A percentile compares a stretch with the other conserved stretches of the same genome.
These are phyloP conservation scores for Dipodomys spectabilis DNA, from an alignment of 2,113 vertebrate genomes.

Conservation along the genomic window DNA sequence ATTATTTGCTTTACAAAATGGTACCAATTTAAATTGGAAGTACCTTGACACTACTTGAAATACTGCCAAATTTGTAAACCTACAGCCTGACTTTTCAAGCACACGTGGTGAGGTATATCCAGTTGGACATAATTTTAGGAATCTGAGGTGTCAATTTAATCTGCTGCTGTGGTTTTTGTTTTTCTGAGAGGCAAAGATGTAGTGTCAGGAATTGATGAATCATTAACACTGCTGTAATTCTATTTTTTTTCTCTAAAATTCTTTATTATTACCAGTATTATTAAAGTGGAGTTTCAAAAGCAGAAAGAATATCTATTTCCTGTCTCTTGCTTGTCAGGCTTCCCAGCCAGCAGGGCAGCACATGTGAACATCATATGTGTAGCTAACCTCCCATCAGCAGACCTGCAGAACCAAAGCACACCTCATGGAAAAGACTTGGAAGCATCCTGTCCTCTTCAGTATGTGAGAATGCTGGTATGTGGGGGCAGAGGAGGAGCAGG, in stretches of 20 bases:
- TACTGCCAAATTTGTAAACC: conserved; percentile 40
- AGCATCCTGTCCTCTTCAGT: conserved; percentile 76
- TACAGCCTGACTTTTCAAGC: conserved; percentile 39
- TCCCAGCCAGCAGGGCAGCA: conserved; percentile 69
- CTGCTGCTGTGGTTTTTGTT: neutral
- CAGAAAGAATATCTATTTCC: conserved; percentile 61
- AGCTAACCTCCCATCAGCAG: conserved; percentile 76
- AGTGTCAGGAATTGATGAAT: neutral
- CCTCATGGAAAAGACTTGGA: conserved; percentile 78
- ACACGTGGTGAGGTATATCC: neutral
- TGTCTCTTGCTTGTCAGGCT: conserved; percentile 74
- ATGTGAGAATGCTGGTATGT: conserved; percentile 66
- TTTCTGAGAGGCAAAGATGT: conserved; percentile 26
- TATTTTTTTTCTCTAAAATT: conserved; percentile 55
- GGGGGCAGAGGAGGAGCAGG: conserved; percentile 69
- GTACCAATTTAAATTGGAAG: conserved; percentile 52
- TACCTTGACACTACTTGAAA: conserved; percentile 58
- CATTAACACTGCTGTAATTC: conserved; percentile 47
- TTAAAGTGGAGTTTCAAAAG: conserved; percentile 73
- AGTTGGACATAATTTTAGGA: neutral
- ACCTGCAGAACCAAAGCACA: conserved; percentile 80
- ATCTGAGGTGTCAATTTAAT: neutral
- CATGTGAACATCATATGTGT: conserved; percentile 72
- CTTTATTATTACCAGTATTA: conserved; percentile 39
- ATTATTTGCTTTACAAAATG: conserved; percentile 76